Conservation (phyloP, 2,888 invertebrate genomes). For the Drosophila hawaiiensis region DNA sequence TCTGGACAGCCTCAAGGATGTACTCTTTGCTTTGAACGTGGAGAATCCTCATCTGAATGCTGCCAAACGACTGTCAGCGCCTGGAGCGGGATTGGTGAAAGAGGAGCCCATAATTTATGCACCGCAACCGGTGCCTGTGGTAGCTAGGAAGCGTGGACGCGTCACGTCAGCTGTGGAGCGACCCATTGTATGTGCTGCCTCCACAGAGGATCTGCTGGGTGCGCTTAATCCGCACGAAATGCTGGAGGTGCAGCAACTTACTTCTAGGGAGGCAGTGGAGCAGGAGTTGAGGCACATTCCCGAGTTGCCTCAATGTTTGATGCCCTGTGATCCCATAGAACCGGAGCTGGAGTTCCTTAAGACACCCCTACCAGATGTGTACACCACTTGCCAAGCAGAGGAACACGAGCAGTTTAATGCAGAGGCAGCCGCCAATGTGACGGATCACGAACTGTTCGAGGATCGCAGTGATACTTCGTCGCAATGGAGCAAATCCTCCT, state of each 20-base stretch:
- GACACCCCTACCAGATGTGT: conserved; percentile 63
- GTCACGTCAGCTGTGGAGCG: conserved; percentile 72
- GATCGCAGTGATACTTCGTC: conserved; percentile 83
- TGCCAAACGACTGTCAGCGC: conserved; percentile 63
- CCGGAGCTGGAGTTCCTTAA: conserved; percentile 80
- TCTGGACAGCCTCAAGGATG: conserved; percentile 94
- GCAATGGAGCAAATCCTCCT: conserved; percentile 83
- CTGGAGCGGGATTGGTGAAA: conserved; percentile 33
- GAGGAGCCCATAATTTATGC: conserved; percentile 90
- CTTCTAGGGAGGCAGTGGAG: conserved; percentile 40
- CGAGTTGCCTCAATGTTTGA: conserved; percentile 17
- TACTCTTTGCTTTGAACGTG: conserved; percentile 96
- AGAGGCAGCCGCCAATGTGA: neutral
- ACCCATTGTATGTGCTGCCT: conserved; percentile 78
- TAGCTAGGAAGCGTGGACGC: conserved; percentile 57
- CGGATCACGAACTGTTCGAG: conserved; percentile 65
- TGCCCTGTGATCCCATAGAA: conserved; percentile 75
- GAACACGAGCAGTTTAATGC: conserved; percentile 3
- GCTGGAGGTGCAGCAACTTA: conserved; percentile 40
- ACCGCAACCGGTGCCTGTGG: conserved; percentile 87
- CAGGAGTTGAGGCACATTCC: conserved; percentile 32
- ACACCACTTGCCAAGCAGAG: conserved; percentile 6
- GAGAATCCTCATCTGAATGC: conserved; percentile 93
- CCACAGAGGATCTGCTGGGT: conserved; percentile 73
- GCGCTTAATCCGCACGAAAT: conserved; percentile 49